phyloP scores from a whole-genome alignment of 2,797 vertebrate species.

The Strix occidentalis region DNA sequence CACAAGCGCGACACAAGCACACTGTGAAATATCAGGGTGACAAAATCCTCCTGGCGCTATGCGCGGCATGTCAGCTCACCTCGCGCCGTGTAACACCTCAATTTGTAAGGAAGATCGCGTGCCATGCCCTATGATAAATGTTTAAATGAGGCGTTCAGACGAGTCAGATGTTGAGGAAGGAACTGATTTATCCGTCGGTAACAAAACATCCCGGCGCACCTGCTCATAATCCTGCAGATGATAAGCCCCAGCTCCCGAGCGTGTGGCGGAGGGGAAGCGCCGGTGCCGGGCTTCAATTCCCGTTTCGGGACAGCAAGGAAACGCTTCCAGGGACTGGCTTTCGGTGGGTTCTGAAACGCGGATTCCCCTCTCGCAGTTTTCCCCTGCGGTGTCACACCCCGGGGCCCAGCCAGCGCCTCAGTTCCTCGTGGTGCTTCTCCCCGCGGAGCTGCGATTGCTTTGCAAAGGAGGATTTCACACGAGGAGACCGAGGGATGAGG shows the following conservation, averaged over 20 bases:
- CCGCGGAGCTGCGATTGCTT: rapidly evolving
- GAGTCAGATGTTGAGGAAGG: background rate
- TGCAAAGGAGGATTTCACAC: background rate
- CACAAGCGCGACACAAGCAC: background rate
- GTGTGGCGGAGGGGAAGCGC: rapidly evolving
- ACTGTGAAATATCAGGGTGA: background rate
- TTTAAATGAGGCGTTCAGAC: background rate
- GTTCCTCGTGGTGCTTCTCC: background rate
- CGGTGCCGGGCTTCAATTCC: rapidly evolving
- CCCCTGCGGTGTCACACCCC: rapidly evolving
- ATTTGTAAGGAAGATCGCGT: background rate
- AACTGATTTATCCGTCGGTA: background rate
- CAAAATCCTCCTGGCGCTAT: background rate
- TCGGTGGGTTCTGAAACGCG: rapidly evolving
- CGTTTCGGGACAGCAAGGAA: rapidly evolving
- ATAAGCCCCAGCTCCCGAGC: rapidly evolving
- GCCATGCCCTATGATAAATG: background rate
- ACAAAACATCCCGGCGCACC: background rate
- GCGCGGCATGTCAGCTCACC: background rate
- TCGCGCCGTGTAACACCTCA: background rate
- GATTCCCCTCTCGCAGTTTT: background rate
- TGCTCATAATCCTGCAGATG: background rate
- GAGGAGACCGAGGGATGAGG: background rate
- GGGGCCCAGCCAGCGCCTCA: no score
- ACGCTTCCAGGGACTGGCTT: background rate